A percentile compares a stretch with the other conserved stretches of the same genome.
Conservation (phyloP, 1,140 invertebrate species). For the Paralvinella palmiformis region DNA sequence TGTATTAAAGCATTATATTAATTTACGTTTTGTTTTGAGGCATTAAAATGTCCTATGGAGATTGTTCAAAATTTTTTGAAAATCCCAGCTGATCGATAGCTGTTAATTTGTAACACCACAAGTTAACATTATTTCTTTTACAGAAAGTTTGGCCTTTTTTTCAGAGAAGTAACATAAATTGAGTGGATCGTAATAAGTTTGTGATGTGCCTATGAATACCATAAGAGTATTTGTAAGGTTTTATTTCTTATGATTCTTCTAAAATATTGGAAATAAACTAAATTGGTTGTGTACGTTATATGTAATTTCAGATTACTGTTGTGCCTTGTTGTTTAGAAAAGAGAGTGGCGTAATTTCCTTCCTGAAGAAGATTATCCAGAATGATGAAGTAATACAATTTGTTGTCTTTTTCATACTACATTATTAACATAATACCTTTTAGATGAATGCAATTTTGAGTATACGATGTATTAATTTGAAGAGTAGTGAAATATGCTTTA, state of each 20-base stretch:
- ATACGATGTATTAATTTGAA: background rate
- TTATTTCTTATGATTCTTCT: background rate
- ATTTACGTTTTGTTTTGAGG: too few relatives aligned
- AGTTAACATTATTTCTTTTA: background rate
- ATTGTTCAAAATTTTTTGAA: too few relatives aligned
- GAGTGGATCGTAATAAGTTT: background rate
- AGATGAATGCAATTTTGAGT: background rate
- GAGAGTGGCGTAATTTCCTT: constrained; percentile 36
- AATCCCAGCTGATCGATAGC: too few relatives aligned
- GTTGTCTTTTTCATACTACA: background rate
- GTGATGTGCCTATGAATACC: background rate
- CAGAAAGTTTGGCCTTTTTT: background rate
- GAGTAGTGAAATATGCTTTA: background rate
- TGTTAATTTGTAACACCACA: too few relatives aligned
- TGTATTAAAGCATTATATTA: too few relatives aligned
- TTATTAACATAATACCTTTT: background rate
- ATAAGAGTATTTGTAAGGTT: background rate
- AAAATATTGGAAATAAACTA: background rate
- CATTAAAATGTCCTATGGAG: too few relatives aligned
- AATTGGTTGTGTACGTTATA: background rate
- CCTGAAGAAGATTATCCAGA: constrained; percentile 31
- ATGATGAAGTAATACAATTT: constrained; percentile 33
- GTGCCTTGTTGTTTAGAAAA: constrained; percentile 42
- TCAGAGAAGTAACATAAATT: background rate
- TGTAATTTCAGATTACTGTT: constrained; percentile 33